Percentiles rank a stretch among this genome's conserved stretches.
phyloP scores from a whole-genome alignment of 1,140 invertebrate species.

The Cotesia chilonis region DNA sequence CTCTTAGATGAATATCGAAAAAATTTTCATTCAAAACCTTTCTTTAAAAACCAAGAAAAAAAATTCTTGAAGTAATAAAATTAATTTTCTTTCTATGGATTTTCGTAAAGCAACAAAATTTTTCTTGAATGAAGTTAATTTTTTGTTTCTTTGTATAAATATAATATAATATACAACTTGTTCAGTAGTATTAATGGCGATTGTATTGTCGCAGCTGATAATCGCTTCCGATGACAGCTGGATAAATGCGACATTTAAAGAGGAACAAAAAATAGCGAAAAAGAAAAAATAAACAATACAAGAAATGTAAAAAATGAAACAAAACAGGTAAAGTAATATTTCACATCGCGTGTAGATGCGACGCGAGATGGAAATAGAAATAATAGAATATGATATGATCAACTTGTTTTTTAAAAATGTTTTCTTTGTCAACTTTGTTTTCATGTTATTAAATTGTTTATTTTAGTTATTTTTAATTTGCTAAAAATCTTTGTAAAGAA shows the following conservation, averaged over 20 bases:
- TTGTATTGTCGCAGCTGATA: not conserved
- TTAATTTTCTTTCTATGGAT: too few species aligned
- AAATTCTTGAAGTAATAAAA: too few species aligned
- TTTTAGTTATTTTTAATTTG: too few species aligned
- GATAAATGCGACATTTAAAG: conserved; percentile 2
- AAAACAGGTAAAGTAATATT: conserved; percentile 2
- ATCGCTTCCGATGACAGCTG: not conserved
- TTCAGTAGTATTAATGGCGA: not conserved
- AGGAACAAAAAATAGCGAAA: not conserved
- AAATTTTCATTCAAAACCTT: too few species aligned
- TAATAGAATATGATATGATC: conserved; percentile 16
- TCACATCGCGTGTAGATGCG: conserved; percentile 7
- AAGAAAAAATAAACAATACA: too few species aligned
- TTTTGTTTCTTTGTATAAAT: too few species aligned
- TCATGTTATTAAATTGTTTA: not conserved
- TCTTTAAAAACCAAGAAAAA: too few species aligned
- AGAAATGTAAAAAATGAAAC: not conserved
- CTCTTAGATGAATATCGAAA: too few species aligned
- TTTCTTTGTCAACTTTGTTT: not conserved
- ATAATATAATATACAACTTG: not conserved
- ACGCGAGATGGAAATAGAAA: not conserved
- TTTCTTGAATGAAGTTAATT: too few species aligned
- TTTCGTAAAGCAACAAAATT: too few species aligned
- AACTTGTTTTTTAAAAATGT: not conserved
- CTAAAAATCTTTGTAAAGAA: too few species aligned